Evolutionary conservation across 1,140 invertebrate species (phyloP), one percentile per base, ranked within the genome.

Genomic region (Diorhabda carinulata): DNA sequence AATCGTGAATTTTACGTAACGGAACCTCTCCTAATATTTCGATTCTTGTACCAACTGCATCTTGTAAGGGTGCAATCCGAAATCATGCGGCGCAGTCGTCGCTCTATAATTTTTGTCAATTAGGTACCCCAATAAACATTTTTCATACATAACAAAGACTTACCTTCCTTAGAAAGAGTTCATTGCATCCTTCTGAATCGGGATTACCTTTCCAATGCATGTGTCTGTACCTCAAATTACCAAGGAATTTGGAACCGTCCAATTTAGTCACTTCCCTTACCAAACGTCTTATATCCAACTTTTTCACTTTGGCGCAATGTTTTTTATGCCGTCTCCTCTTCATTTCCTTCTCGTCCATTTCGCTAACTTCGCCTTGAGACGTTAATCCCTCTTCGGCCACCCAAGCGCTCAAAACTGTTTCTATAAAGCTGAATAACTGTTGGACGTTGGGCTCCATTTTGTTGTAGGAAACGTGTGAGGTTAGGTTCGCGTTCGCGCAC

Each of bases 121-220:
- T 25, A 25, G 25, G 25, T 25, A 25, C 25, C 25, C 25, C 25
- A 25, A 25, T 25, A 25, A 25, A 25, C 25, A 25, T 25, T 25
- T 25, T 25, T 25, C 25, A 25, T 1, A 25, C 25, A 25, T 1
- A 25, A 25, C 25, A 25, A 25, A 43, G 4, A 9, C 63, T 64
- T 84, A 92, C 90, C 89, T 92, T 91, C 80, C 87, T 84, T 64
- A 91, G 83, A 81, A 91, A 91, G 62, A 87, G 80, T 80, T 90
- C 89, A 78, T 91, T 91, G 82, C 90, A 92, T 66, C 88, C 86
- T 77, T 89, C 88, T 56, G 89, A 85, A 45, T 89, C 88, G 43
- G 74, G 77, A 43, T 79, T 79, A 66, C 88, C 87, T 75, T 90
- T 88, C 87, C 89, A 91, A 77, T 92, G 90, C 71, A 87, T 85